These are phyloP conservation scores for Syrmaticus mikado DNA, from an alignment of 2,113 vertebrate genomes.

Conservation along the genomic window DNA sequence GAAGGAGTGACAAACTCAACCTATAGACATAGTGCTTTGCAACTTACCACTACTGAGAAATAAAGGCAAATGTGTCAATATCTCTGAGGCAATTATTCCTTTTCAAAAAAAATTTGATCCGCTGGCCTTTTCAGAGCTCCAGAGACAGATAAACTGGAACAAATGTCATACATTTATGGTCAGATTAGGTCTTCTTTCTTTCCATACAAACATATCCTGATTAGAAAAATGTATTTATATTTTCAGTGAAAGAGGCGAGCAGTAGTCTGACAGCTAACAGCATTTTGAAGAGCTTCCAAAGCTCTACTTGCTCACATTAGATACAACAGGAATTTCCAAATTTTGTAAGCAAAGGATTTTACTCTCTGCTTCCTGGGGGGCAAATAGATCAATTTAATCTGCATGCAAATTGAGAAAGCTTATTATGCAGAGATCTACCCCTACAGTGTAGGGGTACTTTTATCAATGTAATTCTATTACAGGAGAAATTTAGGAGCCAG, in stretches of 20 bases:
- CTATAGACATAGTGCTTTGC: neutral
- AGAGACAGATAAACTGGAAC: neutral
- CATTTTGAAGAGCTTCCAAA: neutral
- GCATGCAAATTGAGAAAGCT: neutral
- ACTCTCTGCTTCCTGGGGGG: neutral
- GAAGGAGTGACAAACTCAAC: neutral
- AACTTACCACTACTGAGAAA: neutral
- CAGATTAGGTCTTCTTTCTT: neutral
- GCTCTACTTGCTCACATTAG: neutral
- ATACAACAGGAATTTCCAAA: neutral
- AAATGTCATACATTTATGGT: neutral
- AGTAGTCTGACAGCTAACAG: neutral
- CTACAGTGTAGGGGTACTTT: too few relatives aligned
- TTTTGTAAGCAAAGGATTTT: neutral
- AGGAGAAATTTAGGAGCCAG: neutral
- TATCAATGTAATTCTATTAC: neutral
- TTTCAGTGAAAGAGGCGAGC: neutral
- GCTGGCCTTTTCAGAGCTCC: neutral
- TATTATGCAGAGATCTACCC: neutral
- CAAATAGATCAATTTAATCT: slow-evolving; percentile 37
- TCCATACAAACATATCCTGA: neutral
- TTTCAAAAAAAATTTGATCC: neutral
- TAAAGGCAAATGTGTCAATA: neutral
- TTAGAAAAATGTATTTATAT: neutral
- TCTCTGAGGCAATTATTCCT: neutral